phyloP scores from a whole-genome alignment of 2,113 vertebrate genomes.

The Brienomyrus longianalis region DNA sequence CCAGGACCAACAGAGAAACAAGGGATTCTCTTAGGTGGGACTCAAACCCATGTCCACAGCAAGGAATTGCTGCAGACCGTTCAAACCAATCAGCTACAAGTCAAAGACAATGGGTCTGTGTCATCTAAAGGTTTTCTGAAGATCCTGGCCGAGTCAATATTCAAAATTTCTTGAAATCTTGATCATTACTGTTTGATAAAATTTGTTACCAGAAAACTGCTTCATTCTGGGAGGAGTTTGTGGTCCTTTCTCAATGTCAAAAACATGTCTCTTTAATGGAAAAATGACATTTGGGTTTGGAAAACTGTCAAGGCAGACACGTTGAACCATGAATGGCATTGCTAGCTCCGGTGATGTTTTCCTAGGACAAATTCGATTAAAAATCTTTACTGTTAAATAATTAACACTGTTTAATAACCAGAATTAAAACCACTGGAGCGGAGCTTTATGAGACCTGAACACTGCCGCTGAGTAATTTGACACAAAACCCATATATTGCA shows the following conservation, averaged over 20 bases:
- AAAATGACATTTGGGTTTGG: neutral
- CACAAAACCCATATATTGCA: slow-evolving; percentile 5
- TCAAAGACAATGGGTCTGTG: neutral
- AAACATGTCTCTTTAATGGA: neutral
- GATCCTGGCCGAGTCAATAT: neutral
- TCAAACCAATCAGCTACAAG: neutral
- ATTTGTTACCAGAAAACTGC: neutral
- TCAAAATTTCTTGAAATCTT: neutral
- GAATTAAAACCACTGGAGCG: slow-evolving; percentile 5
- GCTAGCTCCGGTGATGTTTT: neutral
- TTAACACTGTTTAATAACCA: neutral
- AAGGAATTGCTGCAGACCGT: neutral
- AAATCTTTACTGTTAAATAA: slow-evolving; percentile 6
- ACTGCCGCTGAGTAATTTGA: neutral
- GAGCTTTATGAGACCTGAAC: neutral
- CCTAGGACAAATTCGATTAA: neutral
- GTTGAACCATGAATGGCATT: neutral
- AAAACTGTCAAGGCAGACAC: neutral
- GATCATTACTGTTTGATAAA: neutral
- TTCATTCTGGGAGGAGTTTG: neutral
- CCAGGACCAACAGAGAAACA: neutral
- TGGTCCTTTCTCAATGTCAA: neutral
- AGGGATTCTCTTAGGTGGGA: neutral
- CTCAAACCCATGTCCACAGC: neutral
- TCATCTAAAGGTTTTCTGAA: neutral